These are phyloP conservation scores for Oryzaephilus surinamensis DNA, from an alignment of 1,140 invertebrate species.

Conservation along the genomic window DNA sequence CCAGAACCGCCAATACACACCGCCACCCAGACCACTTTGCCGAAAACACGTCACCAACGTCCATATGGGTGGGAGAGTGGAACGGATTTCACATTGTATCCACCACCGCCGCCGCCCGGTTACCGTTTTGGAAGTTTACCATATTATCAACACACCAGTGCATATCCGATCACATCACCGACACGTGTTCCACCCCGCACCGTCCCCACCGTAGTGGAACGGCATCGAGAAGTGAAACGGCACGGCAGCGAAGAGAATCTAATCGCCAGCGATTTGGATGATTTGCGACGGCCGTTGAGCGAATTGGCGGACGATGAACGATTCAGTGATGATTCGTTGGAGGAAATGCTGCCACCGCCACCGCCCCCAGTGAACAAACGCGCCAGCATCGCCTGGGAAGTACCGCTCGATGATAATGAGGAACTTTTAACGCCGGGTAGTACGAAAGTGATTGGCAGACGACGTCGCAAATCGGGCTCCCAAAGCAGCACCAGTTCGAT, in stretches of 20 bases:
- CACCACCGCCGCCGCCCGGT: constrained; percentile 43
- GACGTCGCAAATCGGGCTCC: constrained; percentile 47
- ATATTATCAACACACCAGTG: constrained; percentile 34
- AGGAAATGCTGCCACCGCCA: constrained; percentile 55
- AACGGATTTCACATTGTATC: constrained; percentile 42
- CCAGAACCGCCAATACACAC: constrained; percentile 30
- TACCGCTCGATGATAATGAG: constrained; percentile 58
- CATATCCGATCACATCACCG: constrained; percentile 34
- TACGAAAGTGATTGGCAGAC: constrained; percentile 55
- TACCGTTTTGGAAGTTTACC: constrained; percentile 57
- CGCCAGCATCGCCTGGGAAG: constrained; percentile 73
- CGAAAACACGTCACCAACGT: constrained; percentile 60
- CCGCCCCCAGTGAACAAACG: constrained; percentile 53
- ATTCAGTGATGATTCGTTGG: constrained; percentile 73
- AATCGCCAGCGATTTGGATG: constrained; percentile 26
- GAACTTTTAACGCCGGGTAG: constrained; percentile 58
- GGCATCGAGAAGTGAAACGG: constrained; percentile 64
- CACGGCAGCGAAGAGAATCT: constrained; percentile 31
- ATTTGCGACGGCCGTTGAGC: constrained; percentile 22
- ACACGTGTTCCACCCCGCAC: constrained; percentile 56
- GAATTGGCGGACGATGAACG: constrained; percentile 53
- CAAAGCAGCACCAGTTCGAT: constrained; percentile 50
- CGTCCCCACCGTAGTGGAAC: constrained; percentile 55
- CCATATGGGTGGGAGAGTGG: constrained; percentile 64
- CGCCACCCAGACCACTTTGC: constrained; percentile 62